Evolutionary conservation across 2,888 invertebrate genomes (phyloP), one percentile per base, ranked within the genome.

Genomic region (Aplocera efformata): DNA sequence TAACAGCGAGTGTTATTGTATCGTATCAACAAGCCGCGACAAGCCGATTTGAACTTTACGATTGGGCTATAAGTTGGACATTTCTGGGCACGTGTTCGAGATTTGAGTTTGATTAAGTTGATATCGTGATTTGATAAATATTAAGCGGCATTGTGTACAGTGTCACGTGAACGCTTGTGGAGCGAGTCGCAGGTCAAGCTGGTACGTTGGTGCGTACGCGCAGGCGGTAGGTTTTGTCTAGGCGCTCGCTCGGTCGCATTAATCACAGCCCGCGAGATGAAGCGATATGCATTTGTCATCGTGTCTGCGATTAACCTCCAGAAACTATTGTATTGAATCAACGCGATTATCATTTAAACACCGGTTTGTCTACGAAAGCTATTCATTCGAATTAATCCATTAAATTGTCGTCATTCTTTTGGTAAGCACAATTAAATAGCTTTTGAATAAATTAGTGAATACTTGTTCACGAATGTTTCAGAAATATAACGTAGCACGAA

Each of bases 241-340:
- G 78, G 70, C 67, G 67, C 64, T 61, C 68, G 67, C 78, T 72
- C 72, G 72, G 69, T 75, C 69, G 62, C 83, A 88, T 88, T 88
- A 86, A 88, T 88, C 86, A 78, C 71, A 46, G 45, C 57, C 57
- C 70, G 58, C 56, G 76, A 86, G 85, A 88, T 86, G 84, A 83
- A 88, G 81, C 75, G 86, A 84, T 86, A 80, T 72, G 70, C 79
- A 88, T 88, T 86, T 86, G 79, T 88, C 85, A 85, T 82, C 75
- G 61, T 79, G 84, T 78, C 82, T 56, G 63, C 77, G 82, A 85
- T 85, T 79, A 81, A 78, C 79, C 73, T 59, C 56, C 71, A 79
- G 79, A 80, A 78, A 80, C 75, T 78, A 78, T 84, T 81, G 79
- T 83, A 72, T 71, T 64, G 75, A 78, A 79, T 83, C 83, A 83